Evolutionary conservation across 2,797 vertebrate genomes (phyloP), one percentile per base, ranked within the genome.

Genomic region (Etheostoma perlongum): DNA sequence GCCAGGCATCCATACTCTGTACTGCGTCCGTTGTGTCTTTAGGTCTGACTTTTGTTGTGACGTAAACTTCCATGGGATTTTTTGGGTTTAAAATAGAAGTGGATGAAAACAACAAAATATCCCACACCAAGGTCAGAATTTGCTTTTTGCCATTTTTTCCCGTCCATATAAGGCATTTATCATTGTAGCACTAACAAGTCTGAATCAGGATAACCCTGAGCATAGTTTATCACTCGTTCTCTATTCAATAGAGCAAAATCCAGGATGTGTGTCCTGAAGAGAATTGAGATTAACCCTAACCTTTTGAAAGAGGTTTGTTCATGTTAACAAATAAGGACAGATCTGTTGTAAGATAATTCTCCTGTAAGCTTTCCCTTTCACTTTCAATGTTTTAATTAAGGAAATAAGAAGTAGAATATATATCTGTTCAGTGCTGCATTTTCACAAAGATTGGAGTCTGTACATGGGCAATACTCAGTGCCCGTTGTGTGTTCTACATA

Each of bases 311-410:
- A 14, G 3, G 1, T 58, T 73, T 64, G 21, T 64, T 47, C 16
- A 25, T 76, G 16, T 66, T n/a, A 65, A 82, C 67, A 77, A 70
- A 54, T 44, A 42, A 55, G 40, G 48, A 63, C 23, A 46, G 36
- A 47, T 54, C 57, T 18, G 27, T 42, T 49, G 47, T 9, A 40
- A 63, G 6, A 72, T 44, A 18, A 52, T 76, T 59, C 3, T 57
- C 11, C 6, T 12, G 8, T 25, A 8, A 72, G 4, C 13, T 63
- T 9, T 46, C 21, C 5, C 10, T 55, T 25, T 47, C 8, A 40
- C 16, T 27, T 59, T 21, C 55, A 12, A 4, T 42, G 15, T 51
- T 83, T 68, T 54, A 1, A 59, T 70, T 51, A 27, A 57, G 3
- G 15, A 64, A 67, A 27, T n/a, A 18, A 83, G 18, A 40, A 27